Conservation (phyloP, 2,888 invertebrate species). For the Cetonia aurata region DNA sequence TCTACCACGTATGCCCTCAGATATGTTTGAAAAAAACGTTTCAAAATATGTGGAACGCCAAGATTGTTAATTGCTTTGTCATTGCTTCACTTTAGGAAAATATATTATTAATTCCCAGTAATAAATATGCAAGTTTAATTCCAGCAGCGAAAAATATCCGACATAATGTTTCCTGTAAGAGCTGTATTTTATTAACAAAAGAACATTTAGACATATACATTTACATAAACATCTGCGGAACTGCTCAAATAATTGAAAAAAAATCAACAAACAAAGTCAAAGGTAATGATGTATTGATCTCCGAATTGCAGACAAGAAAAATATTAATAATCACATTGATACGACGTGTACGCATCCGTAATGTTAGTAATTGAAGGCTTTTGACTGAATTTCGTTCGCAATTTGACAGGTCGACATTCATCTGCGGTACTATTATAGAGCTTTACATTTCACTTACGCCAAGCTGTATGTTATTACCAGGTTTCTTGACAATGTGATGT, state of each 20-base stretch:
- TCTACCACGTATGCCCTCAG: neutral
- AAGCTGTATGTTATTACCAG: slow-evolving; percentile 11
- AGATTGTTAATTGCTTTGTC: neutral
- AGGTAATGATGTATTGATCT: no score
- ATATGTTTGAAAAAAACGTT: no score
- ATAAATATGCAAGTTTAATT: slow-evolving; percentile 11
- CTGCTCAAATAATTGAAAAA: neutral
- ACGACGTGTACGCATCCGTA: neutral
- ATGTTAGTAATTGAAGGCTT: slow-evolving; percentile 23
- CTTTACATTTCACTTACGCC: slow-evolving; percentile 13
- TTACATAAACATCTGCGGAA: neutral
- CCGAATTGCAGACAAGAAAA: no score
- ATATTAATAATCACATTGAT: no score
- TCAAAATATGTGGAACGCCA: neutral
- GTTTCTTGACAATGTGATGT: slow-evolving; percentile 27
- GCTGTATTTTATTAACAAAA: slow-evolving; percentile 10
- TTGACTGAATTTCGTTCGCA: slow-evolving; percentile 27
- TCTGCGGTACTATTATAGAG: slow-evolving; percentile 1
- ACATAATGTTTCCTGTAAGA: neutral
- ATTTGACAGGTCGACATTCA: slow-evolving; percentile 16
- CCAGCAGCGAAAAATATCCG: neutral
- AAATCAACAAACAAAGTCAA: neutral
- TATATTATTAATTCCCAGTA: slow-evolving; percentile 9
- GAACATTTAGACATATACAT: no score
- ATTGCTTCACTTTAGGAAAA: neutral